Base-by-base conservation (phyloP, 2,797 vertebrate species). In the Phylloscopus collybita region DNA sequence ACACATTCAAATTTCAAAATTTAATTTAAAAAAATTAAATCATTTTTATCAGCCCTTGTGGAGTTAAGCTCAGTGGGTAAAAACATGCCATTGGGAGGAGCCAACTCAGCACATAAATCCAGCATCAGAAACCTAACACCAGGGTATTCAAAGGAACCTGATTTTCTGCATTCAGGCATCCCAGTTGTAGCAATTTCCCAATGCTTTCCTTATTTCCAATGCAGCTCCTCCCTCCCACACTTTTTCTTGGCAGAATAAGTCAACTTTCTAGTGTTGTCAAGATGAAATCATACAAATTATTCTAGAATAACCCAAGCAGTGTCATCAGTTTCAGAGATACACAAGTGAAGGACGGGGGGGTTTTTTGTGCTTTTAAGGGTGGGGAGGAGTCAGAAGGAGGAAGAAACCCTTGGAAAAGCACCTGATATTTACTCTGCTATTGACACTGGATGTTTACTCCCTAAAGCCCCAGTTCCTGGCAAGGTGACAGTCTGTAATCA, bases 151-250 rank as follows among this genome's bases (percentile, higher is more conserved):
- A 93, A 36, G 34, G 54, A 96, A 92, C 90, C 74, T 83, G 70
- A 88, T 90, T 90, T 95, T 90, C 90, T 9, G 3, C 76, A 93
- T 83, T 93, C 74, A 56, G 80, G 19, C 62, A 38, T 51, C 13
- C 2, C 23, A 64, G 70, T 62, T 75, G 81, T 5, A 90, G 67
- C 32, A 60, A 66, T 74, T 91, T 90, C 71, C 72, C 64, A 20
- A 0, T 13, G 17, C 44, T 49, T 50, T 64, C 69, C 78, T 81
- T 67, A 8, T 75, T 91, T 36, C 25, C 0, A 0, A 30, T 17
- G 11, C 1, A 6, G 36, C 56, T 92, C 36, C 73, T 62, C 64
- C n/a, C 51, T 81, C 40, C 26, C 70, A 25, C 34, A 20, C 22
- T 83, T 79, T 83, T 32, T 50, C 12, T 17, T 84, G 38, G 83